Evolutionary conservation across 2,797 vertebrate species (phyloP).

Genomic region (Masticophis lateralis): DNA sequence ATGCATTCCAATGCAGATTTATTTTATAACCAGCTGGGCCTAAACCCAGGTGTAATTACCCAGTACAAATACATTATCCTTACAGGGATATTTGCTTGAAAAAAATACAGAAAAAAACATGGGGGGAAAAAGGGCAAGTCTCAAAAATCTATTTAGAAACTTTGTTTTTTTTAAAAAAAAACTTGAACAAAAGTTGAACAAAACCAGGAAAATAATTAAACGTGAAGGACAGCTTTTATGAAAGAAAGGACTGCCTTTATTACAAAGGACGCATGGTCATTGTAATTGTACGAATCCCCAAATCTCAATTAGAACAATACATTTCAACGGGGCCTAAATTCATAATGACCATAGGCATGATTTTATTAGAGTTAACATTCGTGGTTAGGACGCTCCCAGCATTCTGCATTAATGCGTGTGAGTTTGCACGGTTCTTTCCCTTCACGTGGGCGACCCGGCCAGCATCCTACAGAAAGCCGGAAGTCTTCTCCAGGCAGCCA

Average conservation of each 20-base stretch:
- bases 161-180: background rate
- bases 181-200: background rate
- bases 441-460: background rate
- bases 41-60: background rate
- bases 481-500: background rate
- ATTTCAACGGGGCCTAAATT: background rate
- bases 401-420: background rate
- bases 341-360: background rate
- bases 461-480: background rate
- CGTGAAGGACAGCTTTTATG: background rate
- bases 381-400: background rate
- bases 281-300: background rate
- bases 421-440: background rate
- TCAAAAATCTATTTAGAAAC: background rate
- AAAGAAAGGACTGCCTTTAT: background rate
- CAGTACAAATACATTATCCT: background rate
- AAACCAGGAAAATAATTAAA: background rate
- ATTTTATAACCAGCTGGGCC: background rate
- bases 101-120: background rate
- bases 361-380: background rate
- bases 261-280: background rate
- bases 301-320: background rate
- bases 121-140: background rate
- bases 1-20: background rate
- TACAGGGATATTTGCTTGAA: background rate